A percentile compares a stretch with the other conserved stretches of the same genome.
These are phyloP conservation scores for Brachionus paranguensis DNA, from an alignment of 1,140 invertebrate genomes.

Conservation along the genomic window DNA sequence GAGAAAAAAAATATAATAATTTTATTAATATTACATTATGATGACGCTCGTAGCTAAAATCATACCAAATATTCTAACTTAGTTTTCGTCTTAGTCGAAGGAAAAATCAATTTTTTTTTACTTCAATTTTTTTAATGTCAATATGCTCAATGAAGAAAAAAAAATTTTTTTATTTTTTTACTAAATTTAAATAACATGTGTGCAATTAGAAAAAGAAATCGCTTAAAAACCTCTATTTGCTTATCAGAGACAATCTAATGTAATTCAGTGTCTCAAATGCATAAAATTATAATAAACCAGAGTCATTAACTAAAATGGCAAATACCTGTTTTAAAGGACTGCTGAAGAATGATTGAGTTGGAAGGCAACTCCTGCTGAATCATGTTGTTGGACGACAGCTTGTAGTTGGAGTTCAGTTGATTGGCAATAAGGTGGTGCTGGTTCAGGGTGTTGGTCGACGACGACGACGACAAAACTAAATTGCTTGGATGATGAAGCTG, in stretches of 20 bases:
- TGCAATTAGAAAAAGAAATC: background rate
- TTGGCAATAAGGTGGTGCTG: background rate
- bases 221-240: background rate
- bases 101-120: background rate
- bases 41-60: background rate
- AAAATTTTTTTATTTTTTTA: background rate
- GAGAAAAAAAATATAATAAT: background rate
- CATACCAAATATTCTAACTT: background rate
- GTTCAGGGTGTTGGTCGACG: background rate
- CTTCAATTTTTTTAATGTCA: background rate
- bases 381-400: background rate
- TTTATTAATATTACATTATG: background rate
- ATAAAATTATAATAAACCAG: background rate
- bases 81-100: background rate
- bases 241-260: background rate
- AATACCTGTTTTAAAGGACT: constrained; percentile 17
- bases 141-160: background rate
- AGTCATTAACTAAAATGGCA: background rate
- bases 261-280: background rate
- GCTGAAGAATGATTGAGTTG: background rate
- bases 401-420: background rate
- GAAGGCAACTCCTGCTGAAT: background rate
- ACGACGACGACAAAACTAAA: constrained; percentile 9
- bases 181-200: background rate
- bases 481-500: background rate